Evolutionary conservation across 2,797 vertebrate genomes (phyloP).

Genomic region (Clarias platycephalus): DNA sequence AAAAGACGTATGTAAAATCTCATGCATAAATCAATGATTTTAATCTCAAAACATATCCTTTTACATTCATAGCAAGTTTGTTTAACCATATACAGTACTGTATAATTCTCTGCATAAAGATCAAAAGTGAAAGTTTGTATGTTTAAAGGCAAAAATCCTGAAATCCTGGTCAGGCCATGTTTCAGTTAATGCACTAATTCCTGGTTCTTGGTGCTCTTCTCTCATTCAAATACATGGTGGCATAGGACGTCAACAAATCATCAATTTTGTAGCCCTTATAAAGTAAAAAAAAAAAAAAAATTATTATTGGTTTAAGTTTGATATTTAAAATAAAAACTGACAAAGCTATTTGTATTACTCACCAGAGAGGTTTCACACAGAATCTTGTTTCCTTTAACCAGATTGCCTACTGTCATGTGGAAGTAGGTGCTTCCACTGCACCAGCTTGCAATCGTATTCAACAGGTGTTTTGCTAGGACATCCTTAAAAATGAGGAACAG

Average conservation of each 20-base stretch:
- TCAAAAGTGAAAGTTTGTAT: neutral
- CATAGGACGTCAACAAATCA: slow-evolving; percentile 91
- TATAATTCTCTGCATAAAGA: neutral
- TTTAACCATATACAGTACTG: neutral
- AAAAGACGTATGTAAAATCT: neutral
- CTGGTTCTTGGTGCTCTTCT: slow-evolving; percentile 67
- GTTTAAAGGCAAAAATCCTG: neutral
- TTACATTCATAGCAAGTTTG: neutral
- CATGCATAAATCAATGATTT: neutral
- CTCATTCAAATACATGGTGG: slow-evolving; percentile 79
- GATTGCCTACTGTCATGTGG: slow-evolving; percentile 89
- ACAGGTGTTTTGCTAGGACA: slow-evolving; percentile 81
- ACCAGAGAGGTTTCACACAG: slow-evolving; percentile 97
- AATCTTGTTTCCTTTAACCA: slow-evolving; percentile 86
- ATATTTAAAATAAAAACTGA: neutral
- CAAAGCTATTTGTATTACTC: slow-evolving; percentile 58
- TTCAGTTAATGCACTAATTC: slow-evolving; percentile 63
- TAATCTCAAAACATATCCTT: slow-evolving; percentile 1
- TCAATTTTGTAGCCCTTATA: slow-evolving; percentile 97
- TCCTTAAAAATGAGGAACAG: slow-evolving; percentile 72
- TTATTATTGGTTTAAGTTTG: slow-evolving; percentile 4
- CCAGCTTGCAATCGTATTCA: slow-evolving; percentile 93
- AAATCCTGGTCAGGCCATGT: neutral
- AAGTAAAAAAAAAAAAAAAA: slow-evolving; percentile 31
- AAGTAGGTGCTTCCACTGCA: slow-evolving; percentile 97